Evolutionary conservation across 1,140 invertebrate genomes (phyloP), one percentile per base, ranked within the genome.

Genomic region (Tetragnatha versicolor): DNA sequence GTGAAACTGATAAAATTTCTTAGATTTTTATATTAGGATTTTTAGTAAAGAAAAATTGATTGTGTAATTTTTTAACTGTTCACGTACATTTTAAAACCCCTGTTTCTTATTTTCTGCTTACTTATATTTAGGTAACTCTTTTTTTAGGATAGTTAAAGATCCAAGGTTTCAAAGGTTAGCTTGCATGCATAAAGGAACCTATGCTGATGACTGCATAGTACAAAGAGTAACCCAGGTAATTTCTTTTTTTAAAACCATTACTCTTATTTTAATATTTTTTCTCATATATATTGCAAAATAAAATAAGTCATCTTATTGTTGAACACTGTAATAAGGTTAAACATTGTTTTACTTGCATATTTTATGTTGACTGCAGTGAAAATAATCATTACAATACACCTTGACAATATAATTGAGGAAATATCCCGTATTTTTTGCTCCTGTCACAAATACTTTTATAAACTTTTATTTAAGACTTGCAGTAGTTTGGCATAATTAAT

Each of bases 191-290:
- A 98, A 98, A 87, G 98, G 98, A 47, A 99, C 96, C 2, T 99
- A 99, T 89, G 98, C 98, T 81, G 98, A 99, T 89, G 98, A 99
- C 86, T 99, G 98, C 87, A 87, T 99, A 66, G 95, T 99, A 2
- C 93, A 99, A 83, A 89, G 97, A 85, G 93, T 99, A 4, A 97
- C 92, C 20, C 94, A 93, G 87, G 92, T 93, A 86, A 84, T 29
- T 39, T 20, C 5, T 6, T 49, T 47, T 66, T 53, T 10, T 14
- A n/a, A n/a, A n/a, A n/a, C n/a, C n/a, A n/a, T n/a, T n/a, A n/a
- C 39, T 22, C 17, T 27, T n/a, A 9, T 58, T 25, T 58, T 7
- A 58, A n/a, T 9, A 58, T 27, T 9, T 7, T 58, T 58, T 58
- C n/a, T 58, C 55, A 58, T n/a, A n/a, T n/a, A n/a, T n/a, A n/a